Base-by-base conservation (phyloP, 2,113 vertebrate species). In the Crocuta crocuta region DNA sequence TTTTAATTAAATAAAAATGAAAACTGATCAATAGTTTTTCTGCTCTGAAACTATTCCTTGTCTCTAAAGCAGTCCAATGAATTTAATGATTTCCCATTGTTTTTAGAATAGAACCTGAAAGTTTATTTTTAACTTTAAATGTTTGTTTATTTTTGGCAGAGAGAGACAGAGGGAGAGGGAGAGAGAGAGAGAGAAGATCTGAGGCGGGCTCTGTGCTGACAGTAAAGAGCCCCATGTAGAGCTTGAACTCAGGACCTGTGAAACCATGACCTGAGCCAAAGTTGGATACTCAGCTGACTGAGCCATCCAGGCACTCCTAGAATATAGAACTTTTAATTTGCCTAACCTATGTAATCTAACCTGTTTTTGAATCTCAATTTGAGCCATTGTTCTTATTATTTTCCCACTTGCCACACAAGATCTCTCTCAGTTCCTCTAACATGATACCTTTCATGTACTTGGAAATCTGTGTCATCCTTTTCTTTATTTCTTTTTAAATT, bases 81-180 rank as follows among this genome's bases (percentile, higher is more conserved):
- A 65, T 85, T 85, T 53, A 53, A 35, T 58, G 43, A 87, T 73
- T 90, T 24, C 35, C 15, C 11, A 17, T 66, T 94, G 43, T 26
- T 55, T 94, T 91, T 48, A 91, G 28, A 83, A 39, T 53, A 55
- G 68, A 73, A 94, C 79, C 28, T 89, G 79, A 92, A 94, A 61
- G 21, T 61, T 23, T 23, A 23, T 61, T 61, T 24, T 61, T 8
- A 61, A 55, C 17, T 55, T 55, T 55, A 19, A 61, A 61, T 61
- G 21, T 21, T 61, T 58, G 19, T 58, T 61, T 61, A 61, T 61
- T 61, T 61, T 23, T 61, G 58, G 17, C 15, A 55, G 16, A 61
- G 58, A 50, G 50, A 50, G 48, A 50, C 19, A 9, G 19, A 55
- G 55, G 19, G 55, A 9, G 19, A 55, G 55, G 19, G 55, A 19